Base-by-base conservation (phyloP, 2,888 invertebrate genomes). In the Tupiocoris notatus region DNA sequence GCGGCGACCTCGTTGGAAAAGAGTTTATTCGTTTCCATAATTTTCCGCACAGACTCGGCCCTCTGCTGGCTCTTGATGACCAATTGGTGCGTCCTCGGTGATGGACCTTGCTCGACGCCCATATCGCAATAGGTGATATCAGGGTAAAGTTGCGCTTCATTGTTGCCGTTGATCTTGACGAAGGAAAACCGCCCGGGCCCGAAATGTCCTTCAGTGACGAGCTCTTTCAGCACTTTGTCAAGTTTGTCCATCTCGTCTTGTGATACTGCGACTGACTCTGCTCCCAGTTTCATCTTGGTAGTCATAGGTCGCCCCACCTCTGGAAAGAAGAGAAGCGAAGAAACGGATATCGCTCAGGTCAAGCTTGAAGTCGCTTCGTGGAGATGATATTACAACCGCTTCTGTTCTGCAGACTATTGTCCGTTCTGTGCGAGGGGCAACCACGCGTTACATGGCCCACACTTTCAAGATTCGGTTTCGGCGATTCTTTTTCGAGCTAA, bases 191-290 rank as follows among this genome's bases (percentile, higher is more conserved):
- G 24, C 2, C 73, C 73, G 17, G 73, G 62, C 7, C 73, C 73
- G 62, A 73, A 73, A n/a, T 62, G 12, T 7, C 73, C 73, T 20
- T 39, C 39, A 0, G 39, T 12, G 6, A 54, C 63, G 9, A 73
- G 63, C n/a, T 73, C 73, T 21, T 62, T 73, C 62, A 73, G 21
- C 54, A 54, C 16, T n/a, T 21, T n/a, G 61, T 73, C 73, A 6
- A 73, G 21, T 62, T 63, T 73, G 17, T 73, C 73, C 73, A 73
- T 73, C 6, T 71, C 59, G 59, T n/a, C n/a, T n/a, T n/a, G n/a
- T n/a, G n/a, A n/a, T n/a, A n/a, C n/a, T n/a, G n/a, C n/a, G n/a
- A n/a, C n/a, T n/a, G n/a, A n/a, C n/a, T n/a, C n/a, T n/a, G n/a
- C n/a, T n/a, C n/a, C n/a, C n/a, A n/a, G n/a, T n/a, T n/a, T n/a